phyloP scores from a whole-genome alignment of 2,888 invertebrate species.

The Xylophagus ater region DNA sequence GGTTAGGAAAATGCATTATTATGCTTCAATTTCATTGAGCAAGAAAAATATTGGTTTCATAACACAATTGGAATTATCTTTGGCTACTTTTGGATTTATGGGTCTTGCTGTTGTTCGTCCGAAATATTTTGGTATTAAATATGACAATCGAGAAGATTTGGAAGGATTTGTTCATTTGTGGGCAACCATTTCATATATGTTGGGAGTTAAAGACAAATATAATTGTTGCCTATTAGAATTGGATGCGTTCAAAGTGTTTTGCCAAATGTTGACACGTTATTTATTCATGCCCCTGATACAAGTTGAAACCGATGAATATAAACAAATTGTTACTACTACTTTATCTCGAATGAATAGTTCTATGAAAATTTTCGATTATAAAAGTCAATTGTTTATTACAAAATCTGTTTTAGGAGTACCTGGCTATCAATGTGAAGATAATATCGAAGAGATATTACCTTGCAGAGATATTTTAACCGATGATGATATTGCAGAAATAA shows the following conservation, averaged over 20 bases:
- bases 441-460: constrained; percentile 1
- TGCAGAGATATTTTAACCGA: no score
- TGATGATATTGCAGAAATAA: no score
- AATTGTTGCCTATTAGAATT: constrained; percentile 18
- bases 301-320: constrained; percentile 16
- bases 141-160: constrained; percentile 49
- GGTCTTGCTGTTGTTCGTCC: constrained; percentile 53
- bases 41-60: constrained; percentile 45
- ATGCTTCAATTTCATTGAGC: constrained; percentile 41
- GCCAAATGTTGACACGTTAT: constrained; percentile 15
- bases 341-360: constrained; percentile 14
- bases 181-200: constrained; percentile 60
- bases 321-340: constrained; percentile 15
- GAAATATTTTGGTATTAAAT: constrained; percentile 49
- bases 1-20: constrained; percentile 51
- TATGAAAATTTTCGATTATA: constrained; percentile 15
- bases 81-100: constrained; percentile 73
- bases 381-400: constrained; percentile 14
- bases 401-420: constrained; percentile 16
- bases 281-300: constrained; percentile 17
- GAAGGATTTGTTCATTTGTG: constrained; percentile 67
- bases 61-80: constrained; percentile 62
- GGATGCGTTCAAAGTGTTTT: constrained; percentile 15
- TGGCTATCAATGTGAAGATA: constrained; percentile 21
- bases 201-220: constrained; percentile 57